Evolutionary conservation across 2,888 invertebrate species (phyloP), one percentile per base, ranked within the genome.

Genomic region (Nomada flava): DNA sequence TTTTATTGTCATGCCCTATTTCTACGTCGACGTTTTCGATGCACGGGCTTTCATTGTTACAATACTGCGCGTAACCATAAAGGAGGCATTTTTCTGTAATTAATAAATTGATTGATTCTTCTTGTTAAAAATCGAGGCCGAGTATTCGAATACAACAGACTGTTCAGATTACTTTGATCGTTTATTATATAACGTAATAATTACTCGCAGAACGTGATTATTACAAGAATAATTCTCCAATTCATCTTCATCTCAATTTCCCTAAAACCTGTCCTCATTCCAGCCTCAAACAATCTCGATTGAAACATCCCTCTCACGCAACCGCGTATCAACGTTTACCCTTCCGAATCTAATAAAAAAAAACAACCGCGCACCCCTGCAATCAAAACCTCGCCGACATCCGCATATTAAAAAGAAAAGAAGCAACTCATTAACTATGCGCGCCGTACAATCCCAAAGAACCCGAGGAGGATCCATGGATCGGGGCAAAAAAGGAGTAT

Each of bases 341-440:
- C 23, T 55, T 23, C 18, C 55, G 42, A 13, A 5, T 42, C 55
- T 18, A 44, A 69, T 69, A 55, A 44, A 69, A 55, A 23, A 23
- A 44, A 2, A 57, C 2, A 20, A 26, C 23, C 57, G 57, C 20
- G 57, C 13, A 18, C 23, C 15, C 53, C 9, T 18, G 4, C 10
- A 23, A 20, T 15, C 64, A 4, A 36, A 63, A 9, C 64, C 26
- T 15, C 23, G 18, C 47, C 18, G 9, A 36, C 42, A 15, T 15
- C 10, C 10, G 42, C 29, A 44, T 69, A 44, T 69, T 29, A 60
- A 60, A 20, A 59, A 62, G 44, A 52, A 62, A 71, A 18, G 52
- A 62, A 23, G 71, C 36, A 29, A 15, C 65, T 73, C 55, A 47
- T 52, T 65, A 65, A 29, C 65, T 55, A 57, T 73, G 72, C 63